Percentiles rank a stretch among this genome's conserved stretches.
phyloP scores from a whole-genome alignment of 2,113 vertebrate species.

The Pao palembangensis region DNA sequence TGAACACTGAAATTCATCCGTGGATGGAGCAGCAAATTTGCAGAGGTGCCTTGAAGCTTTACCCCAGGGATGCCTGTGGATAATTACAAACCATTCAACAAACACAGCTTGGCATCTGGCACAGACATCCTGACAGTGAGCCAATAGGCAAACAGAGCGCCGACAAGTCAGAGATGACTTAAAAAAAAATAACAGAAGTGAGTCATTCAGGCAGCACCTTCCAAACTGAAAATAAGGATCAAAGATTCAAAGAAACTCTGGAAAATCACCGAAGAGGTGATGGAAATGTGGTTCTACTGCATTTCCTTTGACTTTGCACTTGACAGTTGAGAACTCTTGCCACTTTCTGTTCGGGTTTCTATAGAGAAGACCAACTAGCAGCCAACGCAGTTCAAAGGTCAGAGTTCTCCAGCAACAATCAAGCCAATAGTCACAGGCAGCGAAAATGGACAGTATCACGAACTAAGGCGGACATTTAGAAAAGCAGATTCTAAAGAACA shows the following conservation, averaged over 20 bases:
- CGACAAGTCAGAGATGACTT: slow-evolving; percentile 22
- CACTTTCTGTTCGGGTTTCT: slow-evolving; percentile 2
- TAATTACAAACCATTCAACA: slow-evolving; percentile 71
- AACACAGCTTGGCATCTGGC: slow-evolving; percentile 48
- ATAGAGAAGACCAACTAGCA: too few species aligned
- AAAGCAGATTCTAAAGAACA: too few species aligned
- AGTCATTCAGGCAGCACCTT: slow-evolving; percentile 36
- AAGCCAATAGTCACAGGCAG: too few species aligned
- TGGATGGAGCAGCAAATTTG: slow-evolving; percentile 40
- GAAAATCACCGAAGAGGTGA: slow-evolving; percentile 2
- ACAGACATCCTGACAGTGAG: slow-evolving; percentile 39
- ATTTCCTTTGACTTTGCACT: slow-evolving; percentile 56
- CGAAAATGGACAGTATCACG: too few species aligned
- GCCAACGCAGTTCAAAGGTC: too few species aligned
- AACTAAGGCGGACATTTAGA: too few species aligned
- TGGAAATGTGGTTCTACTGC: background rate
- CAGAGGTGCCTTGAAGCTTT: slow-evolving; percentile 47
- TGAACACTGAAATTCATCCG: slow-evolving; percentile 21
- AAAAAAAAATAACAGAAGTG: slow-evolving; percentile 19
- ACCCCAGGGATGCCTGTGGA: slow-evolving; percentile 58
- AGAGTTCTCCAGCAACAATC: too few species aligned
- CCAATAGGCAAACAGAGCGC: slow-evolving; percentile 50
- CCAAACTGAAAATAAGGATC: slow-evolving; percentile 22
- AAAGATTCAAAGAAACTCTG: slow-evolving; percentile 10
- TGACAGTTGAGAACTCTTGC: slow-evolving; percentile 47